Evolutionary conservation across 2,113 vertebrate species (phyloP), one percentile per base, ranked within the genome.

Genomic region (Abramis brama): DNA sequence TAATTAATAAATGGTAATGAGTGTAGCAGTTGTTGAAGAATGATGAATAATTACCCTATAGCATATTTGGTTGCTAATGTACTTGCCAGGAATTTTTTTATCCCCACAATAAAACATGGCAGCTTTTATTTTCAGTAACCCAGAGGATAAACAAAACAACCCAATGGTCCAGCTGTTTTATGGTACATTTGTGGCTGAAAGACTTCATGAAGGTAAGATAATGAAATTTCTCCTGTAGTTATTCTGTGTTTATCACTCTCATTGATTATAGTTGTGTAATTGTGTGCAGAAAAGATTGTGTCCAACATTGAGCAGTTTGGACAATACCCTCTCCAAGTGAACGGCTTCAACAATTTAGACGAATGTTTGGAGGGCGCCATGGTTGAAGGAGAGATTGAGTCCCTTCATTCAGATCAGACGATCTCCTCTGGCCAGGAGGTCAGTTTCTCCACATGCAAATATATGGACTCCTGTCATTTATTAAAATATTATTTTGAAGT

Each of bases 141-240:
- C 94, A 50, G 94, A 94, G 75, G 95, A 96, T 90, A 99, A 98
- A 89, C 95, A 95, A 0, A 91, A 97, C 84, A 99, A 99, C 90
- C 98, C 98, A 25, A 98, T 99, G 98, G 97, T 99, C 11, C 97
- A 97, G 87, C 96, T 99, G 6, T 99, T 99, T 92, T 99, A 99
- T 0, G 98, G 98, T 19, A 99, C 97, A 78, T 99, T 97, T 91
- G 93, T 98, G 85, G 97, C 96, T 0, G 97, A 99, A 91, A 96
- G 98, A 59, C 92, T 94, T 91, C 96, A 96, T 2, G 96, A 98
- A 86, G 98, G 98, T 99, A 86, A 3, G 47, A 8, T 9, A 55
- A 68, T 43, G 27, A 23, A 11, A n/a, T 17, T 15, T 76, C 68
- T 50, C 27, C 36, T 64, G 19, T 71, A 64, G 45, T 82, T 59